phyloP scores from a whole-genome alignment of 2,888 invertebrate genomes.

The Acanthoscelides obtectus region DNA sequence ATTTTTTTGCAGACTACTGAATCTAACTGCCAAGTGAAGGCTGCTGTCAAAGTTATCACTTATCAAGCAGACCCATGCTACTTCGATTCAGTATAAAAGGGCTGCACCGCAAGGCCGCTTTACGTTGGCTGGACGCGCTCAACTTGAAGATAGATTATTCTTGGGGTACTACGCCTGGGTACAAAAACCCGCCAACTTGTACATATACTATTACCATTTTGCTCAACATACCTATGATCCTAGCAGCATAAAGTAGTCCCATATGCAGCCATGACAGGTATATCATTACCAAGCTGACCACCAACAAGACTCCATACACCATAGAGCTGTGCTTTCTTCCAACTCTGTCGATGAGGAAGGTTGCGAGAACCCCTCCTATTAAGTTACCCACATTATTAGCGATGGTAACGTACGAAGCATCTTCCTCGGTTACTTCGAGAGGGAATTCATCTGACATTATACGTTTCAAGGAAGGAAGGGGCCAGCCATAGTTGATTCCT shows the following conservation, averaged over 20 bases:
- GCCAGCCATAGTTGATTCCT: slow-evolving; percentile 28
- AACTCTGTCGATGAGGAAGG: slow-evolving; percentile 23
- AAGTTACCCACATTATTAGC: slow-evolving; percentile 25
- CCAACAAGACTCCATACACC: slow-evolving; percentile 22
- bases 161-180: too few species aligned
- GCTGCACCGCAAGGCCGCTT: too few species aligned
- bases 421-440: slow-evolving; percentile 24
- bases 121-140: too few species aligned
- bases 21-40: too few species aligned
- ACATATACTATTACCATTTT: too few species aligned
- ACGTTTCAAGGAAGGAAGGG: slow-evolving; percentile 28
- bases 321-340: slow-evolving; percentile 28
- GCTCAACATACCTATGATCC: slow-evolving; percentile 18
- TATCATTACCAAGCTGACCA: slow-evolving; percentile 21
- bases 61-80: too few species aligned
- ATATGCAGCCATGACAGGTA: slow-evolving; percentile 16
- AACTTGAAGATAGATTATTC: too few species aligned
- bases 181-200: too few species aligned
- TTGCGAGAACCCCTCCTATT: slow-evolving; percentile 23
- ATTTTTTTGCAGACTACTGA: too few species aligned
- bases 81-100: too few species aligned
- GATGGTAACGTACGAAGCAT: slow-evolving; percentile 30
- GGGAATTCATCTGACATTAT: slow-evolving; percentile 26
- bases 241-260: slow-evolving; percentile 20
- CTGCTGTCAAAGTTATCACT: too few species aligned